A percentile compares a stretch with the other conserved stretches of the same genome.
These are phyloP conservation scores for Macroglossus sobrinus DNA, from an alignment of 2,113 vertebrate species.

Conservation along the genomic window DNA sequence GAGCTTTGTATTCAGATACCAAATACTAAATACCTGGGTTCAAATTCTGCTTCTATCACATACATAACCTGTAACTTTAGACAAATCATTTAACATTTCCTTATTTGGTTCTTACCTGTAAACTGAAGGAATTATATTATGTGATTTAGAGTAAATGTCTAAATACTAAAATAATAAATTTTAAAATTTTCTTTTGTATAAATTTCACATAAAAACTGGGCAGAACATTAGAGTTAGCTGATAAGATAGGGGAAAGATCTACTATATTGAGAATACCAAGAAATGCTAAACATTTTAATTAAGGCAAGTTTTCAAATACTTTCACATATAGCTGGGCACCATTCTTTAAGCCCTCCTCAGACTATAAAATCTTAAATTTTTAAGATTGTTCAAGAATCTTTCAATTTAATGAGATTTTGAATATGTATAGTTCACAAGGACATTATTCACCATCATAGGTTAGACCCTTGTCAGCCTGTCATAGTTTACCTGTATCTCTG, in stretches of 20 bases:
- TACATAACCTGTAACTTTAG: not conserved
- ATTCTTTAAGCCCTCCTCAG: not conserved
- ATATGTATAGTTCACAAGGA: not conserved
- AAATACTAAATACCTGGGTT: not conserved
- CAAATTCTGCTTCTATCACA: not conserved
- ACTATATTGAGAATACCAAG: not conserved
- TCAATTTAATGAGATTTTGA: conserved; percentile 42
- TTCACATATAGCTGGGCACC: not conserved
- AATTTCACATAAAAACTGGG: not conserved
- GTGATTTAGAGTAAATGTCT: not conserved
- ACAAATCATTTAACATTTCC: not conserved
- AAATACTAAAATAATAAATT: not conserved
- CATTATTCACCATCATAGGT: conserved; percentile 17
- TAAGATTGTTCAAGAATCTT: conserved; percentile 38
- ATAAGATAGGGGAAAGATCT: not conserved
- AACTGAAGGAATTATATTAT: not conserved
- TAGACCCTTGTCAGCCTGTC: not conserved
- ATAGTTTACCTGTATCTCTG: not conserved
- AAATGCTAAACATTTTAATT: not conserved
- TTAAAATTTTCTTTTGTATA: not conserved
- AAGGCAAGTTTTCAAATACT: not conserved
- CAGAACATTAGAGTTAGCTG: not conserved
- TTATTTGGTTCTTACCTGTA: not conserved
- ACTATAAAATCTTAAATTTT: not conserved
- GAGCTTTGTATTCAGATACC: not conserved